Percentiles rank a stretch among this genome's conserved stretches.
Evolutionary conservation across 2,888 invertebrate genomes (phyloP).

Genomic region (Hartigia nigra): DNA sequence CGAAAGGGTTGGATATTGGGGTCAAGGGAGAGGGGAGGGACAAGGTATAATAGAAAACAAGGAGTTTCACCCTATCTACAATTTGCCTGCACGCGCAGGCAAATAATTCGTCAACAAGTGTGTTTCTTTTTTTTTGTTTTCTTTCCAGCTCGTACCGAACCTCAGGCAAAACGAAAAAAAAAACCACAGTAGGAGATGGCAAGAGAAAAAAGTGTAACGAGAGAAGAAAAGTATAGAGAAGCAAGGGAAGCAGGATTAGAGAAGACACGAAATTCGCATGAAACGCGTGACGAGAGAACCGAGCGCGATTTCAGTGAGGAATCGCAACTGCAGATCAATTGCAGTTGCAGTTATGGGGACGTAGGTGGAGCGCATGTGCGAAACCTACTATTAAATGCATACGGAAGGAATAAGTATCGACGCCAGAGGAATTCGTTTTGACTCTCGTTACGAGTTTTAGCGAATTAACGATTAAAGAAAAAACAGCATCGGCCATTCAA

Average conservation of each 20-base stretch:
- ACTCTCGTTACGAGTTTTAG: background rate
- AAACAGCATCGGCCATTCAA: background rate
- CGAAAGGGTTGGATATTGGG: too few relatives aligned
- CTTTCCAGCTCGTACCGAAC: background rate
- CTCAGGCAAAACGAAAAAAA: background rate
- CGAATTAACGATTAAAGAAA: background rate
- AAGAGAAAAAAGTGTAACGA: background rate
- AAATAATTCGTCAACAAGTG: background rate
- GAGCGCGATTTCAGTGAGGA: background rate
- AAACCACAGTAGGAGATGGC: background rate
- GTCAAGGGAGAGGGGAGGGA: background rate
- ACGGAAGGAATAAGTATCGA: background rate
- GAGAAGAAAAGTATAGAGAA: background rate
- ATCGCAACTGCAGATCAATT: background rate
- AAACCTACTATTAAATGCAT: background rate
- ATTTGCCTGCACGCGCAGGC: constrained; percentile 29
- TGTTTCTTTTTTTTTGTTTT: background rate
- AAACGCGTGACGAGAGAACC: background rate
- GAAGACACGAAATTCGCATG: background rate
- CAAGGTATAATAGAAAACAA: constrained; percentile 43
- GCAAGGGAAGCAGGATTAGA: background rate
- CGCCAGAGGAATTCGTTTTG: background rate
- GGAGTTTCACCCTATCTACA: constrained; percentile 52
- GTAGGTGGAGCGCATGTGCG: background rate
- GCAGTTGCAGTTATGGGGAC: background rate